A percentile compares a stretch with the other conserved stretches of the same genome.
Conservation (phyloP, 2,797 vertebrate genomes). For the Oryzias sinensis region DNA sequence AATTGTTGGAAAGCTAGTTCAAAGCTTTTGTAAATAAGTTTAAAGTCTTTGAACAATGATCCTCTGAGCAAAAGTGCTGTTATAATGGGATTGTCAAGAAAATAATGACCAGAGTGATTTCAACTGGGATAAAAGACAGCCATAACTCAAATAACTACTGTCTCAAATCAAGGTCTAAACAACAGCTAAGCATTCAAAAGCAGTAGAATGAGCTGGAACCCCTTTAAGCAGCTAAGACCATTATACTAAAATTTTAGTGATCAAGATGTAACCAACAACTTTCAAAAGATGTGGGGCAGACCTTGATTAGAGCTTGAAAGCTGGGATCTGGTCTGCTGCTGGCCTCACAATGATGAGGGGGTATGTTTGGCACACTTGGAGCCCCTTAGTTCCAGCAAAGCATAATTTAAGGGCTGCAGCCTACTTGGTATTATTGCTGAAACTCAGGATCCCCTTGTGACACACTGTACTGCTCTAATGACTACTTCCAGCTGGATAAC, state of each 20-base stretch:
- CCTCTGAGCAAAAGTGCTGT: not conserved
- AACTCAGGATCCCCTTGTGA: not conserved
- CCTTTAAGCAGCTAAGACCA: not conserved
- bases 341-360: not conserved
- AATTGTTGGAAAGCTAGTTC: not conserved
- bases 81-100: not conserved
- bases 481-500: not conserved
- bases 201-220: constrained; percentile 1
- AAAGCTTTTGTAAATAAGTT: not conserved
- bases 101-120: not conserved
- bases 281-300: not conserved
- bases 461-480: not conserved
- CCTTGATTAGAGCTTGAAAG: not conserved
- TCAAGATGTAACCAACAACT: not conserved
- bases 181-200: constrained; percentile 1
- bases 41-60: no score
- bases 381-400: constrained; percentile 1
- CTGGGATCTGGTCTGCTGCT: not conserved
- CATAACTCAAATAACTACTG: constrained; percentile 2
- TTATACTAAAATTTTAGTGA: not conserved
- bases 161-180: constrained; percentile 1
- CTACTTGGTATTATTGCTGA: not conserved
- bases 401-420: not conserved
- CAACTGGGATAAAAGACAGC: not conserved
- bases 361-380: not conserved